Conservation (phyloP, 2,888 invertebrate genomes). For the Acrobasis suavella region DNA sequence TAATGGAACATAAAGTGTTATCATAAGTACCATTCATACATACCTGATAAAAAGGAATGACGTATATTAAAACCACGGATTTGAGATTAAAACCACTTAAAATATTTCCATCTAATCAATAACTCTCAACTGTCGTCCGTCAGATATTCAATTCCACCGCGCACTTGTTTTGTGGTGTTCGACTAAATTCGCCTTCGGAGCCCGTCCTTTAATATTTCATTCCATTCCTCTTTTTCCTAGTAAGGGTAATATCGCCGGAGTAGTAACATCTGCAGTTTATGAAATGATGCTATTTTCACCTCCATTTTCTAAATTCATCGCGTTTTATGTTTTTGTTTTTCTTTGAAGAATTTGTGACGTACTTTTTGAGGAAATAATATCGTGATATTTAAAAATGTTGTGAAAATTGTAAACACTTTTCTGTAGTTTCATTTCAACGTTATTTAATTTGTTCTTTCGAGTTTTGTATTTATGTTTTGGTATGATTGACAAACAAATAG, state of each 20-base stretch:
- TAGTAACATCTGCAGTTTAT: constrained; percentile 1
- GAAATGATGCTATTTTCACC: constrained; percentile 2
- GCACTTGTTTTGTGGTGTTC: constrained; percentile 24
- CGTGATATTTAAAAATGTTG: too few species aligned
- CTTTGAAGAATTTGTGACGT: not conserved
- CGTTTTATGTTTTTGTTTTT: not conserved
- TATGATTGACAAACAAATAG: too few species aligned
- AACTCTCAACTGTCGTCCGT: constrained; percentile 21
- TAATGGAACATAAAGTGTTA: too few species aligned
- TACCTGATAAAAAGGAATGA: too few species aligned
- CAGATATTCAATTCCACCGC: constrained; percentile 24
- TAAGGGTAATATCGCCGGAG: constrained; percentile 1
- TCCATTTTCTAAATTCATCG: not conserved
- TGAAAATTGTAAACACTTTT: too few species aligned
- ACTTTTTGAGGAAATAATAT: too few species aligned
- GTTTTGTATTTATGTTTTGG: too few species aligned
- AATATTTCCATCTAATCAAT: constrained; percentile 6
- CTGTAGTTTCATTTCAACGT: too few species aligned
- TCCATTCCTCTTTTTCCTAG: constrained; percentile 17
- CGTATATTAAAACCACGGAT: too few species aligned
- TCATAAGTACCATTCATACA: too few species aligned
- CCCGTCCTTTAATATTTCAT: constrained; percentile 28
- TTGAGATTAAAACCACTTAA: too few species aligned
- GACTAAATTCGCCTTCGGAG: constrained; percentile 23
- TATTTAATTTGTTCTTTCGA: too few species aligned